Evolutionary conservation across 2,113 vertebrate genomes (phyloP).

Genomic region (Alexandromys fortis): DNA sequence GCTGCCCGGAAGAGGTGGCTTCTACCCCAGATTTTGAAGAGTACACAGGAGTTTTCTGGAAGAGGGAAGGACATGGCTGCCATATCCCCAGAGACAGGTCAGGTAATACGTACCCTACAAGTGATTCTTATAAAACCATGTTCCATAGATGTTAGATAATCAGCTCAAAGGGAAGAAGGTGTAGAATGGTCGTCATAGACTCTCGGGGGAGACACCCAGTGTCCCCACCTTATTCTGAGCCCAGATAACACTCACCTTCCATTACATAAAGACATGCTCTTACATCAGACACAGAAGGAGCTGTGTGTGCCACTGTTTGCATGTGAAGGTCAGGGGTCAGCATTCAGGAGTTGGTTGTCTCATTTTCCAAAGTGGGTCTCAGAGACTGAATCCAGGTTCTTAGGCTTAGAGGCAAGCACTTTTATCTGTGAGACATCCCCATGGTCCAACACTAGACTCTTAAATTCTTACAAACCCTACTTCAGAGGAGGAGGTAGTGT

Average conservation of each 20-base stretch:
- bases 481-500: not conserved
- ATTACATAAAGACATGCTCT: not conserved
- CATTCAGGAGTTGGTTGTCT: not conserved
- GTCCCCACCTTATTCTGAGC: not conserved
- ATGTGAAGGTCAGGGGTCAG: not conserved
- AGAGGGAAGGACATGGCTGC: not conserved
- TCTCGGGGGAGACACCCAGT: not conserved
- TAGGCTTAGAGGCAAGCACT: not conserved
- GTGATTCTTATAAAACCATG: not conserved
- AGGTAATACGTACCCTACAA: not conserved
- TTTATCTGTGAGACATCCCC: not conserved
- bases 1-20: not conserved
- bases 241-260: not conserved
- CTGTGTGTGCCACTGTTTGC: not conserved
- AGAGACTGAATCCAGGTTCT: not conserved
- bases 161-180: not conserved
- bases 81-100: not conserved
- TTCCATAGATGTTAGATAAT: not conserved
- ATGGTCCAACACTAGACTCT: not conserved
- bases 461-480: not conserved
- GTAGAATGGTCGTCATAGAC: not conserved
- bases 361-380: not conserved
- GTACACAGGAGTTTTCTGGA: not conserved
- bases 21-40: not conserved
- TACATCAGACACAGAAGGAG: not conserved